A percentile compares a stretch with the other conserved stretches of the same genome.
phyloP scores from a whole-genome alignment of 2,888 invertebrate species.

The Tetranychus piercei region DNA sequence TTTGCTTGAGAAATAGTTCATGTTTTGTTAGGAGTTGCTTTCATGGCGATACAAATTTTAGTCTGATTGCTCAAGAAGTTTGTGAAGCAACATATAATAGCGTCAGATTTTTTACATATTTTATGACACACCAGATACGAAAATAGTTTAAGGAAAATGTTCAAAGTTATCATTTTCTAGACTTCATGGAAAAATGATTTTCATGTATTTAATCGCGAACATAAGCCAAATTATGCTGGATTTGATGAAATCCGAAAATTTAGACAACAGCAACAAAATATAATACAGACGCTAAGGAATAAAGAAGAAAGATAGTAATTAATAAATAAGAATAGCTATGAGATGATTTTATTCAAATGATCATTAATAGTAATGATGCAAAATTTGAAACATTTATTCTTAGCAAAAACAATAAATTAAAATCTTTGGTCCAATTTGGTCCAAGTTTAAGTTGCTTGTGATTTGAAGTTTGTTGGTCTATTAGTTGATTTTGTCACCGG shows the following conservation, averaged over 20 bases:
- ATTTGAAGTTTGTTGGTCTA: background rate
- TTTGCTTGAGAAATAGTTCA: background rate
- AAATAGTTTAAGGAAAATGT: background rate
- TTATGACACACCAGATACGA: background rate
- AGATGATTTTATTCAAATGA: too few species aligned
- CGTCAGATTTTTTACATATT: background rate
- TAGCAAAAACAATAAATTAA: too few species aligned
- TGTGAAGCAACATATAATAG: background rate
- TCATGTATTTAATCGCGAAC: background rate
- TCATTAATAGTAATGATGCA: too few species aligned
- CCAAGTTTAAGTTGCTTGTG: background rate
- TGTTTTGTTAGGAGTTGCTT: background rate
- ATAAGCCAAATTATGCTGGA: background rate
- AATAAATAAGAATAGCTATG: too few species aligned
- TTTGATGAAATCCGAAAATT: too few species aligned
- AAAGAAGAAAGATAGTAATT: too few species aligned
- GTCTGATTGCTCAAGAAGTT: background rate
- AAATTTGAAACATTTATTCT: too few species aligned
- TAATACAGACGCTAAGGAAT: too few species aligned
- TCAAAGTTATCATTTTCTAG: background rate
- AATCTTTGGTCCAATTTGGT: too few species aligned
- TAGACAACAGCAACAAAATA: too few species aligned
- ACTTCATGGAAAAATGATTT: background rate
- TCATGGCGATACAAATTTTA: background rate
- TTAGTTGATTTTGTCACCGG: constrained; percentile 33